Percentiles rank a stretch among this genome's conserved stretches.
Evolutionary conservation across 1,140 invertebrate genomes (phyloP).

Genomic region (Diploscapter pachys): DNA sequence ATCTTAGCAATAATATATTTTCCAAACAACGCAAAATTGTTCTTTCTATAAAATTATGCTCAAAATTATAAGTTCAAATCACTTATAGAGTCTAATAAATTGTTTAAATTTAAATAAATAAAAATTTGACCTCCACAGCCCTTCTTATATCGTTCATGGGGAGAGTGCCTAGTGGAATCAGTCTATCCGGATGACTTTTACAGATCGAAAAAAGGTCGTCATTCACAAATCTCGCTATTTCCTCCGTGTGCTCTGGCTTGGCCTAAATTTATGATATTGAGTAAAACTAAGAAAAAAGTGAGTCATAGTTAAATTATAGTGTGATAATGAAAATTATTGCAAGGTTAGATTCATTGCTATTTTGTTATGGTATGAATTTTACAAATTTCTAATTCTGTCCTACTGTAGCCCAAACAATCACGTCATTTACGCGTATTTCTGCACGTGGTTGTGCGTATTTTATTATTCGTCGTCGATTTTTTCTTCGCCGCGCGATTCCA

Average conservation of each 20-base stretch:
- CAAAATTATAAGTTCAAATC: too few relatives aligned
- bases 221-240: conserved; percentile 65
- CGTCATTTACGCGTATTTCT: too few relatives aligned
- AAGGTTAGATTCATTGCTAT: too few relatives aligned
- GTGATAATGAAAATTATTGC: neutral
- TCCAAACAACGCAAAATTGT: conserved; percentile 18
- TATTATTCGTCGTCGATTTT: too few relatives aligned
- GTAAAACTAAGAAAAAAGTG: neutral
- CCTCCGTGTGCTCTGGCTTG: conserved; percentile 64
- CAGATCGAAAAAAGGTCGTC: conserved; percentile 65
- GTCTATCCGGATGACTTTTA: conserved; percentile 61
- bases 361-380: too few relatives aligned
- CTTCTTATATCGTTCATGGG: conserved; percentile 66
- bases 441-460: too few relatives aligned
- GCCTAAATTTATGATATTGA: conserved; percentile 59
- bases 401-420: too few relatives aligned
- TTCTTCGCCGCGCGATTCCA: too few relatives aligned
- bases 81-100: too few relatives aligned
- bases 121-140: conserved; percentile 59
- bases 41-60: neutral
- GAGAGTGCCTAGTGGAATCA: conserved; percentile 67
- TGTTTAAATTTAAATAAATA: too few relatives aligned
- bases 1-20: neutral
- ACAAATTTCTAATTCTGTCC: too few relatives aligned
- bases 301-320: neutral